These are phyloP conservation scores for Anastatus disparis DNA, from an alignment of 1,140 invertebrate genomes.

Conservation along the genomic window DNA sequence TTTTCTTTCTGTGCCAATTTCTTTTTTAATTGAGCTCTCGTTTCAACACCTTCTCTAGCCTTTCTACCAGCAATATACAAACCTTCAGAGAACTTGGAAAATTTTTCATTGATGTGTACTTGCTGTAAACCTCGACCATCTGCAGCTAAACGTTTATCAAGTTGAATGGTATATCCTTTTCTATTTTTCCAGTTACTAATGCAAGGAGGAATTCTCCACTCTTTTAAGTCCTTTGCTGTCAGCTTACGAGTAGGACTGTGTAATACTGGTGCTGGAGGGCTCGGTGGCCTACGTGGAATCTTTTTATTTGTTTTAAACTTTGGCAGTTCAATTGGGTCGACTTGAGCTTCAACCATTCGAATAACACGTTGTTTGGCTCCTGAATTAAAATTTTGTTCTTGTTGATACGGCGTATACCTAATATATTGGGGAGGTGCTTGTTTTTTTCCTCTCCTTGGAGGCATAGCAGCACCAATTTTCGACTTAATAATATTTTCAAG, in stretches of 20 bases:
- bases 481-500: constrained; percentile 88
- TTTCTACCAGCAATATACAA: constrained; percentile 98
- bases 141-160: constrained; percentile 97
- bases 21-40: constrained; percentile 94
- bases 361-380: constrained; percentile 98
- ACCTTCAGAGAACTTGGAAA: constrained; percentile 97
- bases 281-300: constrained; percentile 97
- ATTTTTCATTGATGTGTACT: constrained; percentile 99
- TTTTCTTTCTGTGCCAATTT: constrained; percentile 98
- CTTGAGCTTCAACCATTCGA: constrained; percentile 93
- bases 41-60: constrained; percentile 95
- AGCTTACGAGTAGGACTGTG: constrained; percentile 98
- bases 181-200: constrained; percentile 99
- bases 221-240: constrained; percentile 98
- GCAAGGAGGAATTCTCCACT: constrained; percentile 99
- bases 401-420: constrained; percentile 96
- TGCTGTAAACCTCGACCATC: constrained; percentile 97
- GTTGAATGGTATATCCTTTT: constrained; percentile 97
- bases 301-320: constrained; percentile 96
- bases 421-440: constrained; percentile 94
- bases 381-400: constrained; percentile 94
- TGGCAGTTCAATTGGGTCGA: constrained; percentile 98
- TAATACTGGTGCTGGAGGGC: constrained; percentile 97
- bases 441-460: constrained; percentile 90
- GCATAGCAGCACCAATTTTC: constrained; percentile 94